Percentiles rank a stretch among this genome's conserved stretches.
These are phyloP conservation scores for Eupithecia exiguata DNA, from an alignment of 2,888 invertebrate species.

Conservation along the genomic window DNA sequence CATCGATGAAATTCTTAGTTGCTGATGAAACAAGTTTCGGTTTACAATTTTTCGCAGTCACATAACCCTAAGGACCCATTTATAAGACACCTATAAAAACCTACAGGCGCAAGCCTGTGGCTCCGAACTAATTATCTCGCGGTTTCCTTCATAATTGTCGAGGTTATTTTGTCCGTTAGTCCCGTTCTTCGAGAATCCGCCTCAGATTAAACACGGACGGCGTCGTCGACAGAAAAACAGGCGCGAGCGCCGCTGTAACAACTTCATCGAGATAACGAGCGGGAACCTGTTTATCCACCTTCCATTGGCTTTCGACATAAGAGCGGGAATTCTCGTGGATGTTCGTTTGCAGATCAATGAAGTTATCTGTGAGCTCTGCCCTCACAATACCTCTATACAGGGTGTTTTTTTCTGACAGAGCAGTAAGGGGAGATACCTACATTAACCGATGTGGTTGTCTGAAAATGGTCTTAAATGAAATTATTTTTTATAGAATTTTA, in stretches of 20 bases:
- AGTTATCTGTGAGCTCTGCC: background rate
- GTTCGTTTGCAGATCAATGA: background rate
- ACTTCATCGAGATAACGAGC: constrained; percentile 80
- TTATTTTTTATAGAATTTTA: no score
- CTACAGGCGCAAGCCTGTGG: background rate
- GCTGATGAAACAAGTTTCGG: no score
- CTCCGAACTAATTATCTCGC: background rate
- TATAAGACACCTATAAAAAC: background rate
- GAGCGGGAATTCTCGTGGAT: constrained; percentile 11
- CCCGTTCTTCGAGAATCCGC: constrained; percentile 24
- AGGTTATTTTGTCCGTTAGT: constrained; percentile 23
- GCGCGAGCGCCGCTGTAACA: constrained; percentile 74
- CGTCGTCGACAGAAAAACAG: constrained; percentile 60
- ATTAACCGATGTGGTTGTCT: no score
- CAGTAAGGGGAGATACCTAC: no score
- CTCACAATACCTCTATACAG: no score
- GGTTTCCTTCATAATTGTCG: constrained; percentile 6
- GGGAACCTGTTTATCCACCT: constrained; percentile 53
- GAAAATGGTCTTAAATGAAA: no score
- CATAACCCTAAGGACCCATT: no score
- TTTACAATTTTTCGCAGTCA: no score
- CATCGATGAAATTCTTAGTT: no score
- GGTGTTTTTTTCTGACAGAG: no score
- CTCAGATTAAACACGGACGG: constrained; percentile 31
- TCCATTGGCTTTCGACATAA: constrained; percentile 7